Conservation (phyloP, 2,797 vertebrate genomes). For the Fratercula arctica region DNA sequence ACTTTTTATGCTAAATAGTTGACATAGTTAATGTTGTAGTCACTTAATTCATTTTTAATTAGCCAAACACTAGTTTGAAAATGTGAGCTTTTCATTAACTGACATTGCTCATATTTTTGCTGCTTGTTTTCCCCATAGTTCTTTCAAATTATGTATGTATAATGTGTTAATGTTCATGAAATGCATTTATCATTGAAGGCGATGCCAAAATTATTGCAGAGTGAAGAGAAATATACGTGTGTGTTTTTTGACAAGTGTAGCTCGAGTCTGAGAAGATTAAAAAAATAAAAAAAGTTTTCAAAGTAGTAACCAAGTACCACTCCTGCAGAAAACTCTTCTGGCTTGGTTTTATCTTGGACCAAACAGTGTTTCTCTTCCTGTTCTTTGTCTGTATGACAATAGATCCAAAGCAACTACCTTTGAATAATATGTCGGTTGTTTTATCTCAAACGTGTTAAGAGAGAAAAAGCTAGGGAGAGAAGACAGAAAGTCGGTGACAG, state of each 20-base stretch:
- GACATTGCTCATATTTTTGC: conserved; percentile 64
- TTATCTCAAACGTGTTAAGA: not conserved
- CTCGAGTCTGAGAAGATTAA: not conserved
- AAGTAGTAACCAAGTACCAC: not conserved
- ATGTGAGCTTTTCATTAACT: conserved; percentile 71
- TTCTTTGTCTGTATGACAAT: not conserved
- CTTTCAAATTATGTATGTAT: conserved; percentile 63
- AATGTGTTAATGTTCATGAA: conserved; percentile 37
- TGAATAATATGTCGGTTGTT: not conserved
- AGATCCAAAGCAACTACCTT: not conserved
- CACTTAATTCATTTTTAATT: conserved; percentile 81
- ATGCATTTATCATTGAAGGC: conserved; percentile 35
- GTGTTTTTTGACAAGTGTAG: conserved; percentile 1
- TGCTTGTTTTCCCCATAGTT: conserved; percentile 61
- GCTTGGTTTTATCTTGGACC: not conserved
- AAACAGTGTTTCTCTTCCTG: not conserved
- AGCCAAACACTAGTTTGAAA: conserved; percentile 77
- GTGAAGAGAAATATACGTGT: not conserved
- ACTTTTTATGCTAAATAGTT: conserved; percentile 77
- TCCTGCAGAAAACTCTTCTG: not conserved
- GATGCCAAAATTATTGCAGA: conserved; percentile 34
- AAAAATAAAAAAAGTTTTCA: not conserved
- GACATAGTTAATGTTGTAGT: conserved; percentile 76
- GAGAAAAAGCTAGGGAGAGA: not conserved
- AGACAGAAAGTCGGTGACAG: not conserved